Conservation (phyloP, 2,797 vertebrate species). For the Iguana delicatissima region DNA sequence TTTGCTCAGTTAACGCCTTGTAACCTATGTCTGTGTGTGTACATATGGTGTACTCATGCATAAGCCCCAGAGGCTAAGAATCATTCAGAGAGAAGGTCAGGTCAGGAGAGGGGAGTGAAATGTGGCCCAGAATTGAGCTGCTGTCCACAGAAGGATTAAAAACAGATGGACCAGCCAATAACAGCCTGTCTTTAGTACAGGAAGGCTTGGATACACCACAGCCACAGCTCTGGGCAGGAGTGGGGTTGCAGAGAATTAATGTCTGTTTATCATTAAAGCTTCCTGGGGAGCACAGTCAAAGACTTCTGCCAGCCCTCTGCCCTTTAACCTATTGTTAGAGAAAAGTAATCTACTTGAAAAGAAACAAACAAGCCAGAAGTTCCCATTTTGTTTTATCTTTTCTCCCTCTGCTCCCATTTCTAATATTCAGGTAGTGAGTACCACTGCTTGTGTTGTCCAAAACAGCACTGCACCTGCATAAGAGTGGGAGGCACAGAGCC, state of each 20-base stretch:
- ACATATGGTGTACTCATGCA: not conserved
- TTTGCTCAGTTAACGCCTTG: constrained; percentile 5
- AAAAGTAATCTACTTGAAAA: not conserved
- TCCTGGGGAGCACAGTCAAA: not conserved
- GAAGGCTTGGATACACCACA: not conserved
- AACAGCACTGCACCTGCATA: not conserved
- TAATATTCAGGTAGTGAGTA: not conserved
- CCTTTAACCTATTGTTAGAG: not conserved
- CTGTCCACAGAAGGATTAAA: not conserved
- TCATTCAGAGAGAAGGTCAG: not conserved
- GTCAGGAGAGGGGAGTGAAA: not conserved
- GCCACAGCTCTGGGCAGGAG: not conserved
- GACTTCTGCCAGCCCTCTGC: not conserved
- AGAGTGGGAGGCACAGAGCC: not conserved
- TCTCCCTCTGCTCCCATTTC: not conserved
- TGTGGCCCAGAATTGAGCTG: not conserved
- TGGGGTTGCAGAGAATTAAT: not conserved
- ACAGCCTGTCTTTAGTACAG: not conserved
- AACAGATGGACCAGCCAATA: not conserved
- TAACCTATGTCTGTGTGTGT: not conserved
- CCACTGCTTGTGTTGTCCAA: not conserved
- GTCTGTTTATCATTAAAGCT: not conserved
- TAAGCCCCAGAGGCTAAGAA: not conserved
- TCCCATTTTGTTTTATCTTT: not conserved
- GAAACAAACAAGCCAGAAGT: not conserved